These are phyloP conservation scores for Nasonia giraulti DNA, from an alignment of 1,140 invertebrate genomes.

Conservation along the genomic window DNA sequence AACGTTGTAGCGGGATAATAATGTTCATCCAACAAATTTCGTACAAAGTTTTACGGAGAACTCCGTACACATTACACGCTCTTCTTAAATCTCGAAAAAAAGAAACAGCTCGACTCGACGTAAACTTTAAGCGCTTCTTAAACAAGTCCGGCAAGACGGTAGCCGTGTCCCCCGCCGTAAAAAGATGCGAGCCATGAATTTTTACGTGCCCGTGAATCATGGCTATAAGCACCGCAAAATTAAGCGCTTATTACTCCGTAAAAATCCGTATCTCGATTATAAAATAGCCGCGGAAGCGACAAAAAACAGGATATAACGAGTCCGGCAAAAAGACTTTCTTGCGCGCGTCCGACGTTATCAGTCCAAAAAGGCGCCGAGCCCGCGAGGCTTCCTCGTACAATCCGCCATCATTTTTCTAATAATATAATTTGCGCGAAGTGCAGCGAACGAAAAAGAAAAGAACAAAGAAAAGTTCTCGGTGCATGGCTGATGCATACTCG, in stretches of 20 bases:
- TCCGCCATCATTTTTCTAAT: conserved; percentile 36
- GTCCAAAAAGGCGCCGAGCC: not conserved
- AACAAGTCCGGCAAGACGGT: too few species aligned
- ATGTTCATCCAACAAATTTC: too few species aligned
- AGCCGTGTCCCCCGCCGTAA: too few species aligned
- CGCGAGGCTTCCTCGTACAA: not conserved
- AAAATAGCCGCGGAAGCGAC: not conserved
- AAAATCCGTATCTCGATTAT: not conserved
- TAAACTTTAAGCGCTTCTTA: too few species aligned
- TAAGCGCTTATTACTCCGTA: conserved; percentile 16
- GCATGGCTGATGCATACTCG: too few species aligned
- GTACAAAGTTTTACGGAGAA: too few species aligned
- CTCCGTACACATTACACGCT: too few species aligned
- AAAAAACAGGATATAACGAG: not conserved
- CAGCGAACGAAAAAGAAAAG: conserved; percentile 47
- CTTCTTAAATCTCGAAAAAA: too few species aligned
- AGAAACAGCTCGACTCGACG: too few species aligned
- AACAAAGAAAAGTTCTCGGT: conserved; percentile 47
- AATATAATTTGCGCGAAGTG: conserved; percentile 40
- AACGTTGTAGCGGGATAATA: too few species aligned
- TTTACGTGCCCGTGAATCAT: not conserved
- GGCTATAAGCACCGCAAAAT: not conserved
- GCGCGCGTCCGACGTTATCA: not conserved
- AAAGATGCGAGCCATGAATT: not conserved
- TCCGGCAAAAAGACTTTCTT: too few species aligned